Percentiles rank a stretch among this genome's conserved stretches.
Evolutionary conservation across 92 coral and sea anemone species (phyloP).

Genomic region (Blastomussa wellsi): DNA sequence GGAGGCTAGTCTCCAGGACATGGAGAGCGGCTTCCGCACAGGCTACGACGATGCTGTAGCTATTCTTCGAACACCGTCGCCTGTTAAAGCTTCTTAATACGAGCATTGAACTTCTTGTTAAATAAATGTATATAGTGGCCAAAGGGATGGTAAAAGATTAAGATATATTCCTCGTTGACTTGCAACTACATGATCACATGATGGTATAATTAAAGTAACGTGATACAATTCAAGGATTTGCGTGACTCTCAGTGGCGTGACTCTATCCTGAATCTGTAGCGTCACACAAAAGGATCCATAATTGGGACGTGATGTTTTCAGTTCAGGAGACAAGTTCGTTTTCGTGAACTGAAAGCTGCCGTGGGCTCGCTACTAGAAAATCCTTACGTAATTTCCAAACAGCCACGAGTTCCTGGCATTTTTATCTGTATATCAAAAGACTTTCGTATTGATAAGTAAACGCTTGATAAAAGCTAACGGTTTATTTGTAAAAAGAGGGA

Average conservation of each 20-base stretch:
- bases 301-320: neutral
- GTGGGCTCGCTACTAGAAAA: neutral
- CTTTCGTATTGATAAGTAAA: neutral
- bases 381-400: neutral
- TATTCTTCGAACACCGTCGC: slow-evolving; percentile 84
- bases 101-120: neutral
- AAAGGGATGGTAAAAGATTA: neutral
- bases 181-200: neutral
- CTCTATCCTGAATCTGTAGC: neutral
- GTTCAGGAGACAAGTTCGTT: neutral
- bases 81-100: slow-evolving; percentile 59
- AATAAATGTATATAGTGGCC: slow-evolving; percentile 17
- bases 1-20: slow-evolving; percentile 96
- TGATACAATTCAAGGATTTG: neutral
- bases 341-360: neutral
- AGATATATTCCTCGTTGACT: neutral
- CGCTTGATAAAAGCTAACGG: neutral
- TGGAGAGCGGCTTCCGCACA: slow-evolving; percentile 88
- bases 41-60: slow-evolving; percentile 96
- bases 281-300: neutral
- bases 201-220: neutral
- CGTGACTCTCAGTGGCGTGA: neutral
- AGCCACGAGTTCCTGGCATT: neutral
- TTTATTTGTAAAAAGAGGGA: neutral
- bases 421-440: neutral